Percentiles rank a stretch among this genome's conserved stretches.
These are phyloP conservation scores for Tetraneura akinire DNA, from an alignment of 1,140 invertebrate species.

Conservation along the genomic window DNA sequence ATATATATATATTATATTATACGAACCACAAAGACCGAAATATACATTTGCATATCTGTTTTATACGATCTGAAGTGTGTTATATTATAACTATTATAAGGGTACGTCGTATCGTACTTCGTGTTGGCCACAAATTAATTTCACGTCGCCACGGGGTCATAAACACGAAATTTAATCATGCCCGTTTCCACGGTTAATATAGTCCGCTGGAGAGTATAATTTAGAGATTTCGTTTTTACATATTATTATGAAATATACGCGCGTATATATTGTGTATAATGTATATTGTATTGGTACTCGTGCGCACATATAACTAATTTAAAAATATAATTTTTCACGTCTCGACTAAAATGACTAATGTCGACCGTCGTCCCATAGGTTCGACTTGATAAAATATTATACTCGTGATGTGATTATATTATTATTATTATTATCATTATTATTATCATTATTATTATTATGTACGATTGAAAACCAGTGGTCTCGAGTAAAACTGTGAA, in stretches of 20 bases:
- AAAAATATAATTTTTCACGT: slow-evolving; percentile 37
- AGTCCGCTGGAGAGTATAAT: background rate
- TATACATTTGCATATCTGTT: slow-evolving; percentile 46
- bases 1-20: background rate
- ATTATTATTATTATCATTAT: no score
- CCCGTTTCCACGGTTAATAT: slow-evolving; percentile 25
- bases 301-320: slow-evolving; percentile 27
- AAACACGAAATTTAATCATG: slow-evolving; percentile 46
- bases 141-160: slow-evolving; percentile 51
- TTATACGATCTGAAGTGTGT: slow-evolving; percentile 16
- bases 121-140: slow-evolving; percentile 44
- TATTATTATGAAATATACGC: background rate
- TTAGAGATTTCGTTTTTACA: slow-evolving; percentile 27
- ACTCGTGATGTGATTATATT: no score
- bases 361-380: slow-evolving; percentile 22
- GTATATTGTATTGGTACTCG: no score
- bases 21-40: background rate
- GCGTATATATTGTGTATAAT: background rate
- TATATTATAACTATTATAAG: no score
- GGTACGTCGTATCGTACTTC: slow-evolving; percentile 11
- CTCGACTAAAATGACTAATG: slow-evolving; percentile 32
- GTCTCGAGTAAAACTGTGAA: slow-evolving; percentile 31
- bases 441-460: no score
- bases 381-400: background rate
- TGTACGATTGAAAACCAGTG: background rate